A percentile compares a stretch with the other conserved stretches of the same genome.
These are phyloP conservation scores for Odocoileus hemionus DNA, from an alignment of 2,113 vertebrate species.

Conservation along the genomic window DNA sequence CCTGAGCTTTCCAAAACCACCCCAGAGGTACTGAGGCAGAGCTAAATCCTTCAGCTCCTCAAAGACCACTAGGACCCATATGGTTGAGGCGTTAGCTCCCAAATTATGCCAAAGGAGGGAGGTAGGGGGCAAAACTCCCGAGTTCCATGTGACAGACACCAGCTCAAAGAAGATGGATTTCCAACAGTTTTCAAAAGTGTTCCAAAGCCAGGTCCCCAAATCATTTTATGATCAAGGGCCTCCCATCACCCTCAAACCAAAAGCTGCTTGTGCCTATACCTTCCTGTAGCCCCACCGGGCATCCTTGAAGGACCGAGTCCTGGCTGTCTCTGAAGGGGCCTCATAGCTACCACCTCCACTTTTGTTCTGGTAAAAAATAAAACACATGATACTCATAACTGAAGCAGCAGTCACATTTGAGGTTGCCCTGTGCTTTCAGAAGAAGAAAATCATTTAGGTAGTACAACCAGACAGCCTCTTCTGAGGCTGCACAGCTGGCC, in stretches of 20 bases:
- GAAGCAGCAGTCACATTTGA: slow-evolving; percentile 29
- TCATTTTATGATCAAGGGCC: background rate
- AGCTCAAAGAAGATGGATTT: background rate
- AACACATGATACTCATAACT: background rate
- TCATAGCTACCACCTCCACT: background rate
- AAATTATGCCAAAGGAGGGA: background rate
- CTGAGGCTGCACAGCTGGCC: background rate
- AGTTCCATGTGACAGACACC: background rate
- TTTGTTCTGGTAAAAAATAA: slow-evolving; percentile 34
- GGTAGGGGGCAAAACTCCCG: background rate
- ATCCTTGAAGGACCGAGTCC: slow-evolving; percentile 1
- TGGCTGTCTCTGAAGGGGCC: background rate
- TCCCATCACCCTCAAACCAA: slow-evolving; percentile 25
- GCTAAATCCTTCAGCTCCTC: background rate
- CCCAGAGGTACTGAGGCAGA: background rate
- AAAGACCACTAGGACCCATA: background rate
- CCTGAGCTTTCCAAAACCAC: background rate
- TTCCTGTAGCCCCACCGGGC: background rate
- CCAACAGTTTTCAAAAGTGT: background rate
- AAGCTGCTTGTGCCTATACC: background rate
- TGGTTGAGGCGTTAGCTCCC: background rate
- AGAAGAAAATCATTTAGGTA: slow-evolving; percentile 43
- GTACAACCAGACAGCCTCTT: slow-evolving; percentile 47
- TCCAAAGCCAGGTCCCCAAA: background rate
- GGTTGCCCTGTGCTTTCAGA: background rate